A percentile compares a stretch with the other conserved stretches of the same genome.
Conservation (phyloP, 2,113 vertebrate genomes). For the Tonatia bakeri region DNA sequence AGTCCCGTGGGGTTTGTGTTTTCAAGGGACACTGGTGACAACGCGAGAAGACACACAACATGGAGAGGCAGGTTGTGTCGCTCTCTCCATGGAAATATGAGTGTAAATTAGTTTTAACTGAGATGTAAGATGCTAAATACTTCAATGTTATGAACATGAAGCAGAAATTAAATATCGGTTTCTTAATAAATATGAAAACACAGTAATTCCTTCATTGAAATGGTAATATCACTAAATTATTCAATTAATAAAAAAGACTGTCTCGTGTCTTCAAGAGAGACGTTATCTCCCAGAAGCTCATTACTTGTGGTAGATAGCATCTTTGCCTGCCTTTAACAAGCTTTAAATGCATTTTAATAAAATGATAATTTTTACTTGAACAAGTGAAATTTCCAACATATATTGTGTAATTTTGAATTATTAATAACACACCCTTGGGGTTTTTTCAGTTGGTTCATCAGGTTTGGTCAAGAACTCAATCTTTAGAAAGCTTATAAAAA, state of each 20-base stretch:
- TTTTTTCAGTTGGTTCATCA: neutral
- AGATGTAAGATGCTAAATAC: constrained; percentile 46
- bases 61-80: neutral
- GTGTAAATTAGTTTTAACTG: constrained; percentile 29
- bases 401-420: constrained; percentile 20
- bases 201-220: constrained; percentile 56
- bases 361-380: constrained; percentile 36
- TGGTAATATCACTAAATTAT: constrained; percentile 53
- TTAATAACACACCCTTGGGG: neutral
- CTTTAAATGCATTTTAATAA: constrained; percentile 26
- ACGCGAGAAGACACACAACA: constrained; percentile 28
- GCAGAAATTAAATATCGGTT: constrained; percentile 59
- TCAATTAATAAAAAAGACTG: constrained; percentile 27
- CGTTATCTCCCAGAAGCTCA: constrained; percentile 44
- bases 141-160: constrained; percentile 53
- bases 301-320: constrained; percentile 20
- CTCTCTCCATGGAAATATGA: neutral
- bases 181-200: constrained; percentile 48
- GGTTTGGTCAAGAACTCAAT: neutral
- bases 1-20: constrained; percentile 35
- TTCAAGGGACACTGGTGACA: constrained; percentile 34
- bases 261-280: constrained; percentile 62
- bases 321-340: constrained; percentile 42
- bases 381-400: neutral
- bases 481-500: neutral